Base-by-base conservation (phyloP, 2,797 vertebrate genomes). In the Karalla daura region DNA sequence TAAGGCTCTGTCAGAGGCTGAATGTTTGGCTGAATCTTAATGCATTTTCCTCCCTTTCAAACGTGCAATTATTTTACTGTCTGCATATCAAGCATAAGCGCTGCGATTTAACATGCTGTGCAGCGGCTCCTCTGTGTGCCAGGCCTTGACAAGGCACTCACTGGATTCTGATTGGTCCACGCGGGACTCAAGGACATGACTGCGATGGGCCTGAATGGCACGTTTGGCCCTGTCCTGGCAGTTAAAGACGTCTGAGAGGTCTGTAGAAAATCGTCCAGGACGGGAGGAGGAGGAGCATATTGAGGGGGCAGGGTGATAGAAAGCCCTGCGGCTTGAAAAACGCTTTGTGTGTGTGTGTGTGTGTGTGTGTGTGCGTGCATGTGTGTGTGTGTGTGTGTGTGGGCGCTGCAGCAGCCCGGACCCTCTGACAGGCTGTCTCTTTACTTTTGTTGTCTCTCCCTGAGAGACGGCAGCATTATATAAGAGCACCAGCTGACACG, bases 371-470 rank as follows among this genome's bases (percentile, higher is more conserved):
- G 24, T 50, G 51, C 47, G 65, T 52, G 46, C 47, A 41, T 33
- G 40, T 64, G 61, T 55, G 35, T 32, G 52, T 28, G 52, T 23
- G 13, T 21, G 35, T 24, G 65, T 25, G 52, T 47, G 5, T 20
- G 64, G 6, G 49, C 37, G 39, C 1, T 21, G 43, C 63, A 49
- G 47, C 37, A 73, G 65, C 83, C 76, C 63, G 55, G 32, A 76
- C 79, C 68, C 77, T 70, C 7, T 27, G 71, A 64, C 53, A 61
- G 33, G 45, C 68, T 80, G 85, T 86, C 86, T 84, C 83, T 84
- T 78, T 47, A 59, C 53, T 54, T 85, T 47, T 63, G 39, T 64
- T 28, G 30, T 73, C 55, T 70, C 49, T 39, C 44, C 49, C 55
- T 76, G 74, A 86, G 58, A 28, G 75, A 83, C 14, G 37, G 64